Base-by-base conservation (phyloP, 2,113 vertebrate genomes). In the Apteryx mantelli region DNA sequence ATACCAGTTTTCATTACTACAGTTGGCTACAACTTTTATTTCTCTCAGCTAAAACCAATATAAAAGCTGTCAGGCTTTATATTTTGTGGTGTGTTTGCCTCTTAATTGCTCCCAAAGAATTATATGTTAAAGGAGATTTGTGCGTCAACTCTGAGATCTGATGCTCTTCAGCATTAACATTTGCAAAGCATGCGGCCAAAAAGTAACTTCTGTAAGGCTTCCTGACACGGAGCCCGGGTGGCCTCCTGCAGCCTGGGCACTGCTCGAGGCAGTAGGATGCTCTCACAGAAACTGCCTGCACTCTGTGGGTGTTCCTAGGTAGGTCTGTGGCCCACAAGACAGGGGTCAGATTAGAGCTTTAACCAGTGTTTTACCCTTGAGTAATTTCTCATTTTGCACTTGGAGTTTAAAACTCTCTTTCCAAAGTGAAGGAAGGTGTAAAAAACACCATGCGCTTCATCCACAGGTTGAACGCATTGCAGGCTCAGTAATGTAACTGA, bases 151-250 rank as follows among this genome's bases (percentile, higher is more conserved):
- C 46, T 42, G 68, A 22, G 16, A 64, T 76, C 0, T 1, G 24
- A 13, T 85, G 32, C 11, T 79, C 21, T 86, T 61, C 14, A 26
- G 3, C 3, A 3, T 58, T 69, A 75, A 8, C 28, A 28, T 69
- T 28, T 69, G 13, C 58, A 38, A 5, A n/a, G 28, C 17, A 25
- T 0, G 0, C 9, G 46, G 38, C 4, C 40, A 32, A 26, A 70
- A 80, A 40, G 9, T 15, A 25, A 4, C 5, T 24, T 86, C 9
- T 52, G 13, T 24, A 56, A 44, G 17, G 66, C 65, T 13, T 50
- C 7, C 24, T 8, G 9, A 1, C 9, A 42, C 17, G 0, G 3
- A 73, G 8, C 16, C 14, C 0, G 0, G 10, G 36, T 56, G 5
- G 5, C 7, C 12, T 10, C 15, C 26, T 16, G 61, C 10, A 32